Evolutionary conservation across 2,797 vertebrate genomes (phyloP).

Genomic region (Typhlichthys subterraneus): DNA sequence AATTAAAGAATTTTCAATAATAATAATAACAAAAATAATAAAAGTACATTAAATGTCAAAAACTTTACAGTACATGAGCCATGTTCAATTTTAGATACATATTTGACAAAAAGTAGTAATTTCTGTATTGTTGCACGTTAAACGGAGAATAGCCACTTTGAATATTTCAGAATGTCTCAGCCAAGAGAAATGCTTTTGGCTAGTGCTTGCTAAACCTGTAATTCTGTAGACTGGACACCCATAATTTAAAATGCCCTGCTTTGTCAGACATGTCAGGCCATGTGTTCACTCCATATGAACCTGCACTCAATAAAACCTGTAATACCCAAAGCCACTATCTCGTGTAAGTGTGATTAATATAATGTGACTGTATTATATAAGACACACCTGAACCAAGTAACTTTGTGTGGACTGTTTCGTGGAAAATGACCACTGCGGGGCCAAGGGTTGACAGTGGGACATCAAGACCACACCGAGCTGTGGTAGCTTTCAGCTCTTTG

Average conservation of each 20-base stretch:
- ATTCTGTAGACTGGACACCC: conserved; percentile 16
- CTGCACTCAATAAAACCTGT: too few species aligned
- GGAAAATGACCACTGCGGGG: conserved; percentile 97
- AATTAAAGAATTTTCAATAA: too few species aligned
- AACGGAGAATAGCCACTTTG: conserved; percentile 2
- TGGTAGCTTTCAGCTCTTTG: conserved; percentile 96
- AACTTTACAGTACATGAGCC: not conserved
- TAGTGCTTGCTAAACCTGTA: conserved; percentile 30
- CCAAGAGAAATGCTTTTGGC: not conserved
- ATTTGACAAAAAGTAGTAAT: conserved; percentile 3
- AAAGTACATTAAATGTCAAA: not conserved
- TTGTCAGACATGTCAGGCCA: too few species aligned
- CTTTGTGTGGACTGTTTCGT: conserved; percentile 97
- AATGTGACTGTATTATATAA: conserved; percentile 30
- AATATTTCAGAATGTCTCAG: not conserved
- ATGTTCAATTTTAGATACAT: not conserved
- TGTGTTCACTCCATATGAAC: too few species aligned
- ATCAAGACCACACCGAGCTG: conserved; percentile 93
- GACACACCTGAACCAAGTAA: conserved; percentile 90
- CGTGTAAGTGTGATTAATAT: not conserved
- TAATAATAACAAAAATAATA: not conserved
- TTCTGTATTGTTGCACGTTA: conserved; percentile 20
- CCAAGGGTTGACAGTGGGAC: conserved; percentile 95
- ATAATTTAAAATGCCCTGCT: not conserved
- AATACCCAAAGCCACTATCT: too few species aligned